A percentile compares a stretch with the other conserved stretches of the same genome.
phyloP scores from a whole-genome alignment of 2,888 invertebrate genomes.

The Drosophila testacea region DNA sequence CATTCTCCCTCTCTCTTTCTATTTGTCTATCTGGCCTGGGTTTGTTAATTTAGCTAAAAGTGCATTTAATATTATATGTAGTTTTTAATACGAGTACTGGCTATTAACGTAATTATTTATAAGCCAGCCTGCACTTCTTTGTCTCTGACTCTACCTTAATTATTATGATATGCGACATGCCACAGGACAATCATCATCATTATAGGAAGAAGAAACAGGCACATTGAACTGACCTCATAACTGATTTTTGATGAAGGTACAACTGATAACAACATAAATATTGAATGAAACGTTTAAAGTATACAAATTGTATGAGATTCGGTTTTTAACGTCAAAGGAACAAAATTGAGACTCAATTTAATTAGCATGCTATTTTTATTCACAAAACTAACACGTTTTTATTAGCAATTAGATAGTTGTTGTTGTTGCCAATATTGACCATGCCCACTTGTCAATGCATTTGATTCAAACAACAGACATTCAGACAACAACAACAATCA shows the following conservation, averaged over 20 bases:
- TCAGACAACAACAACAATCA: slow-evolving; percentile 15
- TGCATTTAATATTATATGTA: slow-evolving; percentile 73
- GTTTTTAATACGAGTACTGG: slow-evolving; percentile 51
- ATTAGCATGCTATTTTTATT: slow-evolving; percentile 3
- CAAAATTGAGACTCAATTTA: neutral
- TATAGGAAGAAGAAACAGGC: slow-evolving; percentile 18
- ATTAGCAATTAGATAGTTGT: neutral
- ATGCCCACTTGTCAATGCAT: slow-evolving; percentile 5
- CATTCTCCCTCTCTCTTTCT: slow-evolving; percentile 2
- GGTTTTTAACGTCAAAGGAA: neutral
- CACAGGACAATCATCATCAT: slow-evolving; percentile 62
- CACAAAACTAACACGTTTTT: slow-evolving; percentile 8
- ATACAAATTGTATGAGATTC: neutral
- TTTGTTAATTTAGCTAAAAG: slow-evolving; percentile 80
- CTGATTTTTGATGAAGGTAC: slow-evolving; percentile 16
- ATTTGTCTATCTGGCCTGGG: slow-evolving; percentile 29
- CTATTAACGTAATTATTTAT: slow-evolving; percentile 72
- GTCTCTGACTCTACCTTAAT: slow-evolving; percentile 30
- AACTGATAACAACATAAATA: neutral
- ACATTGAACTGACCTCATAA: slow-evolving; percentile 23
- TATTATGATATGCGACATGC: slow-evolving; percentile 70
- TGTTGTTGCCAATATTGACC: neutral
- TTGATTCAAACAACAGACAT: neutral
- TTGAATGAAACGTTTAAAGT: neutral
- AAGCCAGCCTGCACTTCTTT: slow-evolving; percentile 21